These are phyloP conservation scores for Pandemis heparana DNA, from an alignment of 2,888 invertebrate species.

Conservation along the genomic window DNA sequence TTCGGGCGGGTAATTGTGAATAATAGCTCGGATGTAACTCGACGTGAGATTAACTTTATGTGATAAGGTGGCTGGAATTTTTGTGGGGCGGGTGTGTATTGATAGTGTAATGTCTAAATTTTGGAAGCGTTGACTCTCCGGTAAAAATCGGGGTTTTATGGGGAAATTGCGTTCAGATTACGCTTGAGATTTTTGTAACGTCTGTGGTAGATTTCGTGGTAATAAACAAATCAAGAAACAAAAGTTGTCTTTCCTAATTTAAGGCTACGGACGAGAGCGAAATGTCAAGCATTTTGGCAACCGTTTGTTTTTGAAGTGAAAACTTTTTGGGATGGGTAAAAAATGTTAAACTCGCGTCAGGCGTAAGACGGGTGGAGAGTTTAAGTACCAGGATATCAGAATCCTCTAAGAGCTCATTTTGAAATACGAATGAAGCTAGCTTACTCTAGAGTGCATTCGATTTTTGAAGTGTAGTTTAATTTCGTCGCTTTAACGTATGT, in stretches of 20 bases:
- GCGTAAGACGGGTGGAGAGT: too few relatives aligned
- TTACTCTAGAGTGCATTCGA: too few relatives aligned
- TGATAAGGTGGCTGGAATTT: slow-evolving; percentile 53
- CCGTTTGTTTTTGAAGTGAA: too few relatives aligned
- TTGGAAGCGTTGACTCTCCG: not conserved
- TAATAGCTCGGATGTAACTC: slow-evolving; percentile 71
- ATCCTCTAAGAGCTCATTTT: too few relatives aligned
- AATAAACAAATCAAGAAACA: not conserved
- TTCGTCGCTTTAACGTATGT: too few relatives aligned
- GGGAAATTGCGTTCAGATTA: not conserved
- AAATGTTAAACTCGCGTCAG: too few relatives aligned
- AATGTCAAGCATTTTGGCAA: not conserved
- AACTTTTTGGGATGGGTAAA: too few relatives aligned
- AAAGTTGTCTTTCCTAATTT: not conserved
- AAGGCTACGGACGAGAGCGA: too few relatives aligned
- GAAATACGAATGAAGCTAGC: too few relatives aligned
- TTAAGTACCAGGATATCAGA: too few relatives aligned
- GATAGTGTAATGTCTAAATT: slow-evolving; percentile 24
- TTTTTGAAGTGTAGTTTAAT: too few relatives aligned
- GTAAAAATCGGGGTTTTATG: not conserved
- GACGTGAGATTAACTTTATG: slow-evolving; percentile 73
- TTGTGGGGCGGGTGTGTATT: slow-evolving; percentile 41
- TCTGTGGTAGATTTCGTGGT: not conserved
- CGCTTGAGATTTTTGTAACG: not conserved
- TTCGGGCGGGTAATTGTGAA: slow-evolving; percentile 77